Conservation (phyloP, 2,888 invertebrate genomes). For the Periphyllus acericola region DNA sequence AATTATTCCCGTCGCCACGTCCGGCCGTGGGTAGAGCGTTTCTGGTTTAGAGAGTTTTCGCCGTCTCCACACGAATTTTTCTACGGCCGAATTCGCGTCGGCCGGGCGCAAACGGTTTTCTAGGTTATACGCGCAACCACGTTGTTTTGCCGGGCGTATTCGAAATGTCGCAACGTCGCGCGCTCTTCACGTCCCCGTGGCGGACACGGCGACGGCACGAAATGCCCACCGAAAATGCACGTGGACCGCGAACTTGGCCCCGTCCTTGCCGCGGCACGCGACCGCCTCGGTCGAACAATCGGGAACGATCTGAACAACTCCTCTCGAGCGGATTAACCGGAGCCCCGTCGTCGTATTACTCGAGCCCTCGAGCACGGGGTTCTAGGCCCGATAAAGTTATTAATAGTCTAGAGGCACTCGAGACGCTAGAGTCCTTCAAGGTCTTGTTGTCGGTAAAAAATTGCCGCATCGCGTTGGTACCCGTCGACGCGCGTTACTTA, state of each 20-base stretch:
- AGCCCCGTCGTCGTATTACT: too few species aligned
- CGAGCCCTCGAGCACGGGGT: too few species aligned
- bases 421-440: too few species aligned
- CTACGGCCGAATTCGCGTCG: too few species aligned
- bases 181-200: neutral
- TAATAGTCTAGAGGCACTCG: too few species aligned
- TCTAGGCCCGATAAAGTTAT: too few species aligned
- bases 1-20: neutral
- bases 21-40: neutral
- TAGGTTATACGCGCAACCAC: neutral
- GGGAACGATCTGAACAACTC: too few species aligned
- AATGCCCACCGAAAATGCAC: neutral
- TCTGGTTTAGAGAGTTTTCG: neutral
- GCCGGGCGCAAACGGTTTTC: neutral
- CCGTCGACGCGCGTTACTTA: too few species aligned
- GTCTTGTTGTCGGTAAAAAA: too few species aligned
- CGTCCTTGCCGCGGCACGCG: neutral
- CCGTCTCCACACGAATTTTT: neutral
- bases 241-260: neutral
- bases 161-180: slow-evolving; percentile 39
- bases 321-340: too few species aligned
- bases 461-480: too few species aligned
- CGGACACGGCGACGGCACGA: neutral
- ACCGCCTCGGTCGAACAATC: neutral
- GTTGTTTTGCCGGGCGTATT: slow-evolving; percentile 46